Percentiles rank a stretch among this genome's conserved stretches.
These are phyloP conservation scores for Channa argus DNA, from an alignment of 2,113 vertebrate species.

Conservation along the genomic window DNA sequence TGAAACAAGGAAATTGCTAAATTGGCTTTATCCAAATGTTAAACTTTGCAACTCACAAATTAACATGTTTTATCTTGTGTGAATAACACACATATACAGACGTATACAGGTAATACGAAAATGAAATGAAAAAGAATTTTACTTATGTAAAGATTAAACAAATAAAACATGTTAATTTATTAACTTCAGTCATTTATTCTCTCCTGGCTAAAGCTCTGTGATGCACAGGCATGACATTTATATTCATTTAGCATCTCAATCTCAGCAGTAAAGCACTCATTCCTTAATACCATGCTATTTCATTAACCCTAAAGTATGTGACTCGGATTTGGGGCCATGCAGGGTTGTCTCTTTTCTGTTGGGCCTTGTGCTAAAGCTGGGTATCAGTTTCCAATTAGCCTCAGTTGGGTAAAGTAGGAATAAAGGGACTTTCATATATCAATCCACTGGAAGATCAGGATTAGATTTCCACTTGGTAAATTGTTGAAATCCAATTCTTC, in stretches of 20 bases:
- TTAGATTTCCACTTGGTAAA: slow-evolving; percentile 2
- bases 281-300: slow-evolving; percentile 1
- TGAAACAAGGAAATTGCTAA: no score
- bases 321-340: slow-evolving; percentile 1
- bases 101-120: no score
- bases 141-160: not conserved
- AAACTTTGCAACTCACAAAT: not conserved
- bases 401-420: not conserved
- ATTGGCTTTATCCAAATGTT: no score
- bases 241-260: not conserved
- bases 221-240: no score
- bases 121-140: not conserved
- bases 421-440: slow-evolving; percentile 1
- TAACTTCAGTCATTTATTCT: not conserved
- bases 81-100: not conserved
- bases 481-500: not conserved
- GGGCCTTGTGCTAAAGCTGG: not conserved
- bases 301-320: not conserved
- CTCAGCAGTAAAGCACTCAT: not conserved
- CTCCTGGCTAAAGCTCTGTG: no score
- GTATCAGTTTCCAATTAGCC: not conserved
- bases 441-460: slow-evolving; percentile 4
- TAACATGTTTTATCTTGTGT: not conserved
- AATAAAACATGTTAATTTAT: not conserved
- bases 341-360: slow-evolving; percentile 9